Conservation (phyloP, 92 coral and sea anemone species). For the Palythoa grandiflora region DNA sequence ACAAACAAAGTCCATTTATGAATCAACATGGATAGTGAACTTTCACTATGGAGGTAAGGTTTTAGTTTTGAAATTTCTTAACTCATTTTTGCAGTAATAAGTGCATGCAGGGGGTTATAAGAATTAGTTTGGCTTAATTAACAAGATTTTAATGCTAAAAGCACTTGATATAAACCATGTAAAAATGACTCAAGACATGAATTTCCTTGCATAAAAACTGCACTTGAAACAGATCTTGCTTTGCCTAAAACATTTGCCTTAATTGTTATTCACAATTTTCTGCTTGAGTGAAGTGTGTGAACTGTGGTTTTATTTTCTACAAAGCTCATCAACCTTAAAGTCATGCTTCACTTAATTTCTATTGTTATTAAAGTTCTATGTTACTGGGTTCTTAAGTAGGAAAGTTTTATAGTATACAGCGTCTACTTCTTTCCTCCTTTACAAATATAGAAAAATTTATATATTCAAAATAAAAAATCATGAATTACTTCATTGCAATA, state of each 20-base stretch:
- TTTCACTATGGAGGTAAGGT: conserved; percentile 31
- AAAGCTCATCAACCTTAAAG: conserved; percentile 17
- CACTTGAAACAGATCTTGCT: not conserved
- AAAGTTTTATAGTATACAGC: not conserved
- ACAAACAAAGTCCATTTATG: conserved; percentile 7
- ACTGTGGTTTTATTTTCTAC: conserved; percentile 11
- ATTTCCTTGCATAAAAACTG: not conserved
- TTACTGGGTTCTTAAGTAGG: not conserved
- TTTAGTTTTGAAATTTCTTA: not conserved
- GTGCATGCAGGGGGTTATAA: not conserved
- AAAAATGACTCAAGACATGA: too few relatives aligned
- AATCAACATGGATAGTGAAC: conserved; percentile 16
- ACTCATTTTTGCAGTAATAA: not conserved
- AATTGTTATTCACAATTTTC: conserved; percentile 10
- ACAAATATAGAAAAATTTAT: too few relatives aligned
- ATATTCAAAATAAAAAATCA: too few relatives aligned
- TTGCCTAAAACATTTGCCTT: not conserved
- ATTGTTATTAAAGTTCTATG: not conserved
- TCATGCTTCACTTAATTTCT: conserved; percentile 38
- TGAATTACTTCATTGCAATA: too few relatives aligned
- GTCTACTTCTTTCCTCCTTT: too few relatives aligned
- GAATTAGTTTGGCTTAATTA: not conserved
- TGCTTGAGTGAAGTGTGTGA: conserved; percentile 37
- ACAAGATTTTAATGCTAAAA: not conserved
- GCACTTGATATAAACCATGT: too few relatives aligned